Percentiles rank a stretch among this genome's conserved stretches.
phyloP scores from a whole-genome alignment of 2,113 vertebrate species.

The Camarhynchus parvulus region DNA sequence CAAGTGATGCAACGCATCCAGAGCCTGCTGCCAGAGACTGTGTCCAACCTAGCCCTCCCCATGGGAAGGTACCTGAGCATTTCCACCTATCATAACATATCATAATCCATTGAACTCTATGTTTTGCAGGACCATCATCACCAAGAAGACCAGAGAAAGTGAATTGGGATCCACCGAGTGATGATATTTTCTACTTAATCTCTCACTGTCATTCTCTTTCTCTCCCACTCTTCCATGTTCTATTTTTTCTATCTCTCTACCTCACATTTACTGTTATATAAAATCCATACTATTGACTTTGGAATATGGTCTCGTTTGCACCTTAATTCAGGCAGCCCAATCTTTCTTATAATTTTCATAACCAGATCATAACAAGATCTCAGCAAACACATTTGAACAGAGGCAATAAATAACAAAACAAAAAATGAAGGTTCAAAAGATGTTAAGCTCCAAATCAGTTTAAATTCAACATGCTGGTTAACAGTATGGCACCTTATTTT shows the following conservation, averaged over 20 bases:
- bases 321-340: background rate
- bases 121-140: background rate
- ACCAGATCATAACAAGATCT: background rate
- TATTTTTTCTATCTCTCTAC: background rate
- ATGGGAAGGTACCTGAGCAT: background rate
- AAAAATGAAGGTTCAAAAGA: background rate
- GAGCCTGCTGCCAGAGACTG: no score
- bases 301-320: background rate
- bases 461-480: background rate
- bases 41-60: background rate
- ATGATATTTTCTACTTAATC: background rate
- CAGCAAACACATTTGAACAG: background rate
- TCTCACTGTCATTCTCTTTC: background rate
- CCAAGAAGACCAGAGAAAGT: background rate
- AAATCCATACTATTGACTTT: background rate
- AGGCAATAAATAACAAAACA: background rate
- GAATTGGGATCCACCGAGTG: background rate
- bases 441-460: background rate
- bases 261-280: background rate
- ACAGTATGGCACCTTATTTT: background rate
- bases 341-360: background rate
- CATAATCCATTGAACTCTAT: background rate
- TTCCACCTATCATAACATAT: background rate
- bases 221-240: background rate
- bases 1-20: background rate